Percentiles rank a stretch among this genome's conserved stretches.
phyloP scores from a whole-genome alignment of 2,888 invertebrate species.

The Rotaria sp. region DNA sequence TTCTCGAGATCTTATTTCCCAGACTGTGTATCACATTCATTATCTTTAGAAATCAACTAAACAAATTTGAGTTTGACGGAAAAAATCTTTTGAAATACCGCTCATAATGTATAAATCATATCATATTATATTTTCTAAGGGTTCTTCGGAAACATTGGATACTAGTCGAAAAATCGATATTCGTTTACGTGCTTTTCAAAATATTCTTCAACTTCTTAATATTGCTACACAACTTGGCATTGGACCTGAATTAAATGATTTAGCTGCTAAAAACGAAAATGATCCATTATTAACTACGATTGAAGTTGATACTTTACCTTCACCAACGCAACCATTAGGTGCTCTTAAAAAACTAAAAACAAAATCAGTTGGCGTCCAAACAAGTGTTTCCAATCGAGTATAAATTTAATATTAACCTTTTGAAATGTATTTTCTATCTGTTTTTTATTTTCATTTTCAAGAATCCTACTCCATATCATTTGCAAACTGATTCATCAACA shows the following conservation, averaged over 20 bases:
- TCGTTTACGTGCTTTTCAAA: neutral
- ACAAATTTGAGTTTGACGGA: too few relatives aligned
- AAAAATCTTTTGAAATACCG: too few relatives aligned
- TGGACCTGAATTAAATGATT: conserved; percentile 17
- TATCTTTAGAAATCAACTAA: too few relatives aligned
- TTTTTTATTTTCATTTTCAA: neutral
- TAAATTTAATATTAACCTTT: neutral
- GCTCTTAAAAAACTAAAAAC: conserved; percentile 50
- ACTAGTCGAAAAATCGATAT: neutral
- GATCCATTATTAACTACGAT: conserved; percentile 43
- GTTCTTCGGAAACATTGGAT: neutral
- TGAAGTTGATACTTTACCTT: conserved; percentile 49
- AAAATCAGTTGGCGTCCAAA: conserved; percentile 52
- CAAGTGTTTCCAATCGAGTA: conserved; percentile 53
- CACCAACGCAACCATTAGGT: conserved; percentile 48
- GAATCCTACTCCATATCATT: conserved; percentile 11
- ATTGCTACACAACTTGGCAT: neutral
- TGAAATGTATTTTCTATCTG: neutral
- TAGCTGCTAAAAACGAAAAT: neutral
- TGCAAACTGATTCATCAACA: neutral
- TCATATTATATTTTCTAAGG: too few relatives aligned
- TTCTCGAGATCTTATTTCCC: too few relatives aligned
- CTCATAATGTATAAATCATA: too few relatives aligned
- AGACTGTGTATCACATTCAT: too few relatives aligned
- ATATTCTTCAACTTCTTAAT: neutral